These are phyloP conservation scores for Drosophila simulans DNA, from an alignment of 1,140 invertebrate genomes.

Conservation along the genomic window DNA sequence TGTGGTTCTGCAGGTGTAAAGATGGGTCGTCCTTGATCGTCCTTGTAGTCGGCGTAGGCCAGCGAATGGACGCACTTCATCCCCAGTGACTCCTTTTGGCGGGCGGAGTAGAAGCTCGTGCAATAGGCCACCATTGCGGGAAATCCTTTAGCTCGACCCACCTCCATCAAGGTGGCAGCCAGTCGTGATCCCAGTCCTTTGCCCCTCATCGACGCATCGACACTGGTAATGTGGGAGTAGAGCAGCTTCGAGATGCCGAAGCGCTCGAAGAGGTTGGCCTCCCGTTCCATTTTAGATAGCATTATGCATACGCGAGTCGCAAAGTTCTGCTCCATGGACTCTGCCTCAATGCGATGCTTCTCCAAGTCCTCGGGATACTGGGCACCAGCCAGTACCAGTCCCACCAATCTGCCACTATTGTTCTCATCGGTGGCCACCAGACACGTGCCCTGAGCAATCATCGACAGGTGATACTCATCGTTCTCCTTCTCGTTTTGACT, in stretches of 20 bases:
- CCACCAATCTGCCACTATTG: slow-evolving; percentile 11
- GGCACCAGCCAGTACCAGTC: slow-evolving; percentile 25
- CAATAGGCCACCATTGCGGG: slow-evolving; percentile 50
- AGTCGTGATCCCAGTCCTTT: slow-evolving; percentile 43
- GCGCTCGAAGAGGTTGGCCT: slow-evolving; percentile 20
- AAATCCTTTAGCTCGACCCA: slow-evolving; percentile 40
- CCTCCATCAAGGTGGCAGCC: slow-evolving; percentile 46
- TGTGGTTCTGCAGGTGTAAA: slow-evolving; percentile 35
- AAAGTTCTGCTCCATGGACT: slow-evolving; percentile 1
- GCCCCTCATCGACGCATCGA: slow-evolving; percentile 40
- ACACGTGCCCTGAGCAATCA: slow-evolving; percentile 36
- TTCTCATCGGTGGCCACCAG: slow-evolving; percentile 4
- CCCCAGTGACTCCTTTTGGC: slow-evolving; percentile 29
- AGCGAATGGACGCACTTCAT: slow-evolving; percentile 12
- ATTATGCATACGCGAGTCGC: background rate
- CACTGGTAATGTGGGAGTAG: slow-evolving; percentile 51
- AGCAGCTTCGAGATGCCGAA: slow-evolving; percentile 26
- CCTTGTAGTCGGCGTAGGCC: slow-evolving; percentile 39
- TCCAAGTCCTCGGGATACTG: slow-evolving; percentile 9
- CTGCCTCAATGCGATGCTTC: slow-evolving; percentile 6
- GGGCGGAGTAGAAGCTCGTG: slow-evolving; percentile 33
- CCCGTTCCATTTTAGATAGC: slow-evolving; percentile 6
- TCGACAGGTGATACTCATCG: slow-evolving; percentile 18
- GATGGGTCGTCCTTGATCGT: slow-evolving; percentile 15
- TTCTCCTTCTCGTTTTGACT: slow-evolving; percentile 11